Percentiles rank a stretch among this genome's conserved stretches.
These are phyloP conservation scores for Conchocele bisecta DNA, from an alignment of 2,888 invertebrate genomes.

Conservation along the genomic window DNA sequence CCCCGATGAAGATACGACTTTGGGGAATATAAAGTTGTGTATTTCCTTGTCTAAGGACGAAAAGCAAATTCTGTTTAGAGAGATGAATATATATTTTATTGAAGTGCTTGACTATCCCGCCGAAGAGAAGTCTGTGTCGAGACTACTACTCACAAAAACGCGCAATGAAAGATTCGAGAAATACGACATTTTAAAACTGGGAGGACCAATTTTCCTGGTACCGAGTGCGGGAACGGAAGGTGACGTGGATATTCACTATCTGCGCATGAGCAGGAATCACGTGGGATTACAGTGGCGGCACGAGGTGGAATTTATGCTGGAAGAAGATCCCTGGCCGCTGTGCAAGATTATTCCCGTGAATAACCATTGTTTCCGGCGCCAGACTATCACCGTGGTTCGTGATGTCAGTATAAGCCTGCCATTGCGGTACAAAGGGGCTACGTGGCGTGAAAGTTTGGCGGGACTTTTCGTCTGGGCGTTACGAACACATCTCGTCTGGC, in stretches of 20 bases:
- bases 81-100: conserved; percentile 63
- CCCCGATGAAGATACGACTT: conserved; percentile 54
- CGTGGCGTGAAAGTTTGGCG: conserved; percentile 63
- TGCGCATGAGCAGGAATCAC: conserved; percentile 58
- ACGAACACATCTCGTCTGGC: conserved; percentile 60
- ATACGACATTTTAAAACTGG: conserved; percentile 61
- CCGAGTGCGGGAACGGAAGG: conserved; percentile 35
- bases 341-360: conserved; percentile 61
- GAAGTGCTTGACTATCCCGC: conserved; percentile 66
- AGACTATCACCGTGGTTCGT: conserved; percentile 37
- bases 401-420: conserved; percentile 48
- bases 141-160: conserved; percentile 59
- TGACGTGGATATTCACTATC: conserved; percentile 53
- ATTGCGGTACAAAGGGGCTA: conserved; percentile 60
- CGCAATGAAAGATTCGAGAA: conserved; percentile 57
- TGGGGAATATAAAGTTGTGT: conserved; percentile 63
- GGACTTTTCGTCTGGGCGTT: conserved; percentile 66
- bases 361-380: conserved; percentile 51
- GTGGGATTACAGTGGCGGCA: conserved; percentile 61
- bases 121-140: conserved; percentile 66
- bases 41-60: conserved; percentile 54
- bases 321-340: conserved; percentile 68
- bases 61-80: conserved; percentile 58
- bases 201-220: conserved; percentile 60
- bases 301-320: conserved; percentile 67